Conservation (phyloP, 2,888 invertebrate genomes). For the Lamellibrachia satsuma region DNA sequence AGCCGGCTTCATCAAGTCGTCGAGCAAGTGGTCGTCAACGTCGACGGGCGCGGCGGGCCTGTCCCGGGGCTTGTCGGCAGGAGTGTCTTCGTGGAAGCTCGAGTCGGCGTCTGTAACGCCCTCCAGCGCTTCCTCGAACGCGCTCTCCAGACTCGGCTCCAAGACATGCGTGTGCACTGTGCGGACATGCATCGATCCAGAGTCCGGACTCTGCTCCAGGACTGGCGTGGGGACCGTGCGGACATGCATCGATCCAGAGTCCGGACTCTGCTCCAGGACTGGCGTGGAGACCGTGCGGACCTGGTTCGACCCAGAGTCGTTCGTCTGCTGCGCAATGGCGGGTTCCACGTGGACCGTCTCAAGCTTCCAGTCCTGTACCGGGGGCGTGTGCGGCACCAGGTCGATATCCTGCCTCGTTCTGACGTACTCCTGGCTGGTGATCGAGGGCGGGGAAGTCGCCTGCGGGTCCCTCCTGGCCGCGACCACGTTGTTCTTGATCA, state of each 20-base stretch:
- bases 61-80: background rate
- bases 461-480: background rate
- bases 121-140: conserved; percentile 23
- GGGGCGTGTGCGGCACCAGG: background rate
- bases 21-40: background rate
- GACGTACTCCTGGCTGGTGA: background rate
- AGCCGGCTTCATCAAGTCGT: background rate
- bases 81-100: conserved; percentile 21
- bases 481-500: conserved; percentile 9
- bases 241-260: background rate
- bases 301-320: background rate
- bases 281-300: background rate
- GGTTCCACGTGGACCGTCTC: background rate
- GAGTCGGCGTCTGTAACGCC: conserved; percentile 9
- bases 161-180: background rate
- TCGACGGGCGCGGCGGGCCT: background rate
- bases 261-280: background rate
- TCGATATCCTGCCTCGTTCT: background rate
- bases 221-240: too few species aligned
- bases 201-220: too few species aligned
- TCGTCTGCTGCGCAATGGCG: background rate
- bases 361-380: background rate
- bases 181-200: too few species aligned
- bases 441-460: background rate
- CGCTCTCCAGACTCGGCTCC: background rate